Evolutionary conservation across 2,888 invertebrate genomes (phyloP).

Genomic region (Acleris sparsana): DNA sequence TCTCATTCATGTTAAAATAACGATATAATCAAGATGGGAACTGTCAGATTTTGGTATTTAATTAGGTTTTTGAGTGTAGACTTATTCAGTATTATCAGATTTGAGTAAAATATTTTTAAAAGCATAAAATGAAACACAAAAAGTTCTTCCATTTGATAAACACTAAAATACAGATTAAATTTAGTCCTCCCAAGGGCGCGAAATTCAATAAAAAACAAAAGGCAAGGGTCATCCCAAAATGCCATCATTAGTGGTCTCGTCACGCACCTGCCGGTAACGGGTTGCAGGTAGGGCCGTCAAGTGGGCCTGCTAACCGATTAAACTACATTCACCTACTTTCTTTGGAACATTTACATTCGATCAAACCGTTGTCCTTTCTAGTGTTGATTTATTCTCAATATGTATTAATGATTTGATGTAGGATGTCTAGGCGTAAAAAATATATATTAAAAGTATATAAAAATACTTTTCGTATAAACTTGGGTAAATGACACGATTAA

Average conservation of each 20-base stretch:
- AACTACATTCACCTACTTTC: constrained; percentile 32
- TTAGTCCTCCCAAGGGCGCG: neutral
- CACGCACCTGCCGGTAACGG: constrained; percentile 34
- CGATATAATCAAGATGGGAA: no score
- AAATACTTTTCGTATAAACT: neutral
- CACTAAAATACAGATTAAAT: no score
- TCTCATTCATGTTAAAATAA: no score
- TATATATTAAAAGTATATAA: neutral
- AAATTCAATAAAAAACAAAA: neutral
- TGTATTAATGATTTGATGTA: no score
- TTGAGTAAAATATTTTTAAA: no score
- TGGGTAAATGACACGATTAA: neutral
- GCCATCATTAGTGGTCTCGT: constrained; percentile 11
- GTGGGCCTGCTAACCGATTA: constrained; percentile 30
- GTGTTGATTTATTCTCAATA: neutral
- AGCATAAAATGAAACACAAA: no score
- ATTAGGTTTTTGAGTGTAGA: no score
- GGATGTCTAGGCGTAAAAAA: no score
- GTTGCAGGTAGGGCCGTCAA: constrained; percentile 25
- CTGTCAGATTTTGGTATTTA: no score
- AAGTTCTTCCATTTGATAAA: no score
- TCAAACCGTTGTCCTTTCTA: constrained; percentile 15
- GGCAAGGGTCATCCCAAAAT: constrained; percentile 4
- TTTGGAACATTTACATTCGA: constrained; percentile 28
- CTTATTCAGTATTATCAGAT: no score